Evolutionary conservation across 2,797 vertebrate species (phyloP).

Genomic region (Rhynchonycteris naso): DNA sequence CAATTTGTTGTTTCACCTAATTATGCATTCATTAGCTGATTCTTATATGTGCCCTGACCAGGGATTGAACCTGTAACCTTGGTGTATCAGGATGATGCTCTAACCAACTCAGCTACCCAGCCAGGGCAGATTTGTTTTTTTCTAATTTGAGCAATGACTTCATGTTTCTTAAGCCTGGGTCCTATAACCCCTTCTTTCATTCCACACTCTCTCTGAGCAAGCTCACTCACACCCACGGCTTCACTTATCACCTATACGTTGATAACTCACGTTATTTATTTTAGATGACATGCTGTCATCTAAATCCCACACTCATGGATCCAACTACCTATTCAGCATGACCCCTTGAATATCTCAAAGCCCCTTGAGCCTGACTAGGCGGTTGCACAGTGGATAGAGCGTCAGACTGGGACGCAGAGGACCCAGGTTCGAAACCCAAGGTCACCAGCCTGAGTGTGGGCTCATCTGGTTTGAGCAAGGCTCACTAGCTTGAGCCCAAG

Average conservation of each 20-base stretch:
- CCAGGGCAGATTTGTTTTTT: not conserved
- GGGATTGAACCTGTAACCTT: too few relatives aligned
- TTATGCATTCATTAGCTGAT: too few relatives aligned
- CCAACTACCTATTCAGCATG: not conserved
- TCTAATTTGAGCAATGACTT: slow-evolving; percentile 49
- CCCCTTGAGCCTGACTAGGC: not conserved
- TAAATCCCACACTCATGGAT: not conserved
- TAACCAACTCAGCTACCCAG: too few relatives aligned
- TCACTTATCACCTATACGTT: not conserved
- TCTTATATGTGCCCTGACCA: too few relatives aligned
- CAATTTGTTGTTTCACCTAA: too few relatives aligned
- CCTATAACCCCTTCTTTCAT: not conserved
- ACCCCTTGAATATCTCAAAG: not conserved
- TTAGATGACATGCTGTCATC: not conserved
- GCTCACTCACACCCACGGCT: not conserved
- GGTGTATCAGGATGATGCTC: too few relatives aligned
- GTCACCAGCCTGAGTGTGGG: too few relatives aligned
- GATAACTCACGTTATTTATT: not conserved
- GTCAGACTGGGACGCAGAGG: too few relatives aligned
- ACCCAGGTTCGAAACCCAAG: too few relatives aligned
- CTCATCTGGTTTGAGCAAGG: too few relatives aligned
- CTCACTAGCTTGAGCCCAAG: too few relatives aligned
- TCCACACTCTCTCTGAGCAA: not conserved
- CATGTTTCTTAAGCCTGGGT: not conserved
- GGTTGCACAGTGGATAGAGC: too few relatives aligned